Base-by-base conservation (phyloP, 2,797 vertebrate genomes). In the Silurus lanzhouensis region DNA sequence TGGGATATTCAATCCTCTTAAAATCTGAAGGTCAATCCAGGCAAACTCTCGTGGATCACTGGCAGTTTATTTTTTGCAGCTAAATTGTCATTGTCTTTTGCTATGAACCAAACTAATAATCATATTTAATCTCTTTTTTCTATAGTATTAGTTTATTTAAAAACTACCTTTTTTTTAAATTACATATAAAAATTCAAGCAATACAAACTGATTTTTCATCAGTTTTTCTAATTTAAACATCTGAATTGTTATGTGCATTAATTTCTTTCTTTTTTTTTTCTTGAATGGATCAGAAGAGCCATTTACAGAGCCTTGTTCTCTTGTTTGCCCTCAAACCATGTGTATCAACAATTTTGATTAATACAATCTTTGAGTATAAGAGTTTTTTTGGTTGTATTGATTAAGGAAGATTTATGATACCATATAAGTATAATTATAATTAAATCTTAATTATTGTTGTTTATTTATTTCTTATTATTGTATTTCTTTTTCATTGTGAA, bases 1-100 rank as follows among this genome's bases (percentile, higher is more conserved):
- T 89, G 84, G 22, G 74, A 79, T 88, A 87, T 88, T 85, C 88
- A 89, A 95, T 94, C 94, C 93, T 91, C 91, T 95, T 95, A 95
- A 71, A 75, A 88, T 85, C 86, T 94, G 92, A 94, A 95, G 94
- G 95, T 95, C 94, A 91, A 82, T 80, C 76, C 88, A 91, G 83
- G 93, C 88, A 90, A 92, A 87, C 87, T 84, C 81, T 70, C 3
- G 70, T 78, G 82, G 75, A 82, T 82, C 83, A 86, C 38, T 68
- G 76, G 83, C 64, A 57, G 79, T 67, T 9, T 81, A 12, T 55
- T 19, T 80, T 80, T 17, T 38, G 14, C 44, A 25, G 13, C 22
- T 80, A n/a, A 22, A 13, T 20, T 81, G n/a, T 80, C 38, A 64
- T 64, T 63, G 38, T n/a, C 60, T 25, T 64, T 64, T 81, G 27